phyloP scores from a whole-genome alignment of 2,888 invertebrate species.

The Arge pagana region DNA sequence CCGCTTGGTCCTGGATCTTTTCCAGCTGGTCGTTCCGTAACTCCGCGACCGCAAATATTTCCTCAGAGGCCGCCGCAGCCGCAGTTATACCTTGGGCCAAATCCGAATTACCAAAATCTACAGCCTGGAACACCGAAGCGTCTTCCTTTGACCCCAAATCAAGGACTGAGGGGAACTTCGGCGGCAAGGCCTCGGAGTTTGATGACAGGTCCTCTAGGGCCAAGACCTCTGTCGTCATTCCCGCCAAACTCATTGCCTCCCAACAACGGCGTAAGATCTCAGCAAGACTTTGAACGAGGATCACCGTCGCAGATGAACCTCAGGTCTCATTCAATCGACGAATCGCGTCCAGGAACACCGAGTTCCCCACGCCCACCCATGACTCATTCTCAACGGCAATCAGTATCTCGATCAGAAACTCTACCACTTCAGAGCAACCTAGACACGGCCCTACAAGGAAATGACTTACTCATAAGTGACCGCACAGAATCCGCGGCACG shows the following conservation, averaged over 20 bases:
- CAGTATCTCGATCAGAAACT: slow-evolving; percentile 14
- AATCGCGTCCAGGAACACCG: slow-evolving; percentile 17
- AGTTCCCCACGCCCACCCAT: no score
- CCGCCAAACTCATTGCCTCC: slow-evolving; percentile 5
- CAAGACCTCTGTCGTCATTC: background rate
- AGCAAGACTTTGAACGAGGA: slow-evolving; percentile 9
- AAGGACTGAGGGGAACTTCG: slow-evolving; percentile 5
- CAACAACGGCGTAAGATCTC: background rate
- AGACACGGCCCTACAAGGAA: no score
- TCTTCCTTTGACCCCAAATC: slow-evolving; percentile 11
- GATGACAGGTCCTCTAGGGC: slow-evolving; percentile 3
- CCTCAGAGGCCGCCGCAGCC: slow-evolving; percentile 12
- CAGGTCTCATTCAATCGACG: slow-evolving; percentile 5
- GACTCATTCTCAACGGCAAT: slow-evolving; percentile 17
- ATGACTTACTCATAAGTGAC: no score
- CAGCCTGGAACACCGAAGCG: slow-evolving; percentile 12
- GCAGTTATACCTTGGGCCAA: slow-evolving; percentile 10
- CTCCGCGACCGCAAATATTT: slow-evolving; percentile 29
- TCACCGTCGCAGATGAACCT: slow-evolving; percentile 13
- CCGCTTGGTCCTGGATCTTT: slow-evolving; percentile 48
- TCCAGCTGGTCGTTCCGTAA: no score
- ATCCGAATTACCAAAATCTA: slow-evolving; percentile 9
- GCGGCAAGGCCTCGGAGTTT: slow-evolving; percentile 16
- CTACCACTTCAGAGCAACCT: slow-evolving; percentile 13
- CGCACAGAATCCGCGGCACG: no score